A percentile compares a stretch with the other conserved stretches of the same genome.
Evolutionary conservation across 2,113 vertebrate species (phyloP).

Genomic region (Microcebus jonahi): DNA sequence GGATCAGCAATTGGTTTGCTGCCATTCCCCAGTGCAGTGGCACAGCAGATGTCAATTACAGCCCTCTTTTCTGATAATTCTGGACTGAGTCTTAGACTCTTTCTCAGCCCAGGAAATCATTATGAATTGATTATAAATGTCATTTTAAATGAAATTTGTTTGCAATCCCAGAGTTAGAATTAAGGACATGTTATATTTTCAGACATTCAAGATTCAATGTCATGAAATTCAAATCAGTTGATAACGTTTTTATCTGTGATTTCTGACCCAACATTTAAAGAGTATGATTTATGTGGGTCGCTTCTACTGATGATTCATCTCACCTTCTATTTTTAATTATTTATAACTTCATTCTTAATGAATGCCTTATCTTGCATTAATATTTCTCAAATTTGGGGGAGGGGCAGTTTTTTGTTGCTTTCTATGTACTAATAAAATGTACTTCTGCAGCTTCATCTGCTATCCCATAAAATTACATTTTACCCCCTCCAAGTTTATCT

Average conservation of each 20-base stretch:
- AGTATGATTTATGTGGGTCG: not conserved
- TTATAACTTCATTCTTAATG: not conserved
- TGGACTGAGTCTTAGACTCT: not conserved
- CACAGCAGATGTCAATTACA: not conserved
- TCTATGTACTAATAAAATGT: not conserved
- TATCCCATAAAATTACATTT: not conserved
- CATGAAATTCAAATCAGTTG: not conserved
- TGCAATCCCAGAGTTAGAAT: not conserved
- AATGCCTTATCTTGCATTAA: not conserved
- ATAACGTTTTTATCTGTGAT: not conserved
- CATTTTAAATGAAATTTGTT: not conserved
- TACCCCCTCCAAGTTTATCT: not conserved
- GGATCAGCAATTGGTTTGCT: not conserved
- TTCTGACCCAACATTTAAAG: not conserved
- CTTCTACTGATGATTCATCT: not conserved
- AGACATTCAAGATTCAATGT: not conserved
- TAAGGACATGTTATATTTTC: not conserved
- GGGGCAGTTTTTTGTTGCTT: not conserved
- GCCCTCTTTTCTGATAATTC: not conserved
- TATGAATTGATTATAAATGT: not conserved
- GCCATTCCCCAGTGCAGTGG: not conserved
- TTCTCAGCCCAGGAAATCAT: not conserved
- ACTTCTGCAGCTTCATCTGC: not conserved
- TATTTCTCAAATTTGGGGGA: not conserved
- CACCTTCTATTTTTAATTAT: not conserved